These are phyloP conservation scores for Luscinia megarhynchos DNA, from an alignment of 2,797 vertebrate species.

Conservation along the genomic window DNA sequence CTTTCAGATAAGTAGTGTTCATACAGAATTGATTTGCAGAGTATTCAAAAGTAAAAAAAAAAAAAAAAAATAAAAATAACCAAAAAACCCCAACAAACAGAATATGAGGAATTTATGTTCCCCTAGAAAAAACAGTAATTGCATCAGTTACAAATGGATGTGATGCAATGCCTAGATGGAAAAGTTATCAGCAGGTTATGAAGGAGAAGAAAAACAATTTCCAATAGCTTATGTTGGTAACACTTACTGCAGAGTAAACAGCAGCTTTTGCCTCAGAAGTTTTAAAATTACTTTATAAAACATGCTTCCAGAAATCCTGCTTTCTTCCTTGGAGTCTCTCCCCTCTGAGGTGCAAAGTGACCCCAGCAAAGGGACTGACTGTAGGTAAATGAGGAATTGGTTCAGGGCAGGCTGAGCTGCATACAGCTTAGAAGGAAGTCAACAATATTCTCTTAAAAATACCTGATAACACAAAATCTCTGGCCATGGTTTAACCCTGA, in stretches of 20 bases:
- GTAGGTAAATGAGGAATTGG: fast-evolving
- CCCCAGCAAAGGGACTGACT: neutral
- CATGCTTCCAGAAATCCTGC: neutral
- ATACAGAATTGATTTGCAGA: neutral
- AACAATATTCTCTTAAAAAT: neutral
- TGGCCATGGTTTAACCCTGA: neutral
- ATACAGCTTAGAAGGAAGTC: neutral
- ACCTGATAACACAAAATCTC: neutral
- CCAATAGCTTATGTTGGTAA: neutral
- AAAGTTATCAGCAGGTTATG: neutral
- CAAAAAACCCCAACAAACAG: neutral
- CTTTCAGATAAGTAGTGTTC: neutral
- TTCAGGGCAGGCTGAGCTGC: neutral
- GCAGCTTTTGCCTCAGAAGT: neutral
- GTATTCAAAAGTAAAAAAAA: neutral
- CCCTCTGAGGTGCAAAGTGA: neutral
- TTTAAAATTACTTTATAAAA: neutral
- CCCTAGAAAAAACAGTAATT: neutral
- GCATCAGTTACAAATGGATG: neutral
- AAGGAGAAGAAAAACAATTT: neutral
- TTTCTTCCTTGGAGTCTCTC: neutral
- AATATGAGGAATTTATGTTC: neutral
- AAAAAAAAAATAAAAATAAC: too few relatives aligned
- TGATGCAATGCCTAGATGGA: neutral
- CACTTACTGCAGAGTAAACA: neutral